Evolutionary conservation across 2,113 vertebrate species (phyloP).

Genomic region (Psittacula cyanocephala): DNA sequence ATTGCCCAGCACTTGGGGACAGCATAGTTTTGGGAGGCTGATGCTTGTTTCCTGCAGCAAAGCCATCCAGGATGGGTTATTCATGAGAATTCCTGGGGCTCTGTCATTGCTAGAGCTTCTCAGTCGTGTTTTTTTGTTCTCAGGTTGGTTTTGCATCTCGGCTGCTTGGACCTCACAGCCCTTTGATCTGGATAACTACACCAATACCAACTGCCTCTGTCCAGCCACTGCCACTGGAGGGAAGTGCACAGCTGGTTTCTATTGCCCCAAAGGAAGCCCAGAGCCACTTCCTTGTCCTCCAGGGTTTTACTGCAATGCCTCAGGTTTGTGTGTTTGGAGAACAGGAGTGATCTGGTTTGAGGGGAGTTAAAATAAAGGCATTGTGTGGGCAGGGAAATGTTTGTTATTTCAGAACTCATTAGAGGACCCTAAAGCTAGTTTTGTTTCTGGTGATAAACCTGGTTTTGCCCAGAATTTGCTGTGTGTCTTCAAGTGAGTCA

Average conservation of each 20-base stretch:
- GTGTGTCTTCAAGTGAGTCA: background rate
- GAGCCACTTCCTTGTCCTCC: conserved; percentile 83
- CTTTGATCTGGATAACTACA: conserved; percentile 95
- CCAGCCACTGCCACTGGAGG: conserved; percentile 91
- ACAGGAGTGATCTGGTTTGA: too few relatives aligned
- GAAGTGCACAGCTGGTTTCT: conserved; percentile 85
- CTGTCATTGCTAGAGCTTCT: background rate
- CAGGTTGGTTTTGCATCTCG: conserved; percentile 94
- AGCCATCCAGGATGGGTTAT: background rate
- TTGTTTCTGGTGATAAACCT: background rate
- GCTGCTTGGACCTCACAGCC: conserved; percentile 90
- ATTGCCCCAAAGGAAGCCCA: conserved; percentile 84
- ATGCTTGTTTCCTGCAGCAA: background rate
- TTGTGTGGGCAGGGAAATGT: background rate
- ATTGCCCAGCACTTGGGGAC: background rate
- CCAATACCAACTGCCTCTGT: conserved; percentile 89
- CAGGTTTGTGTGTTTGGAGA: conserved; percentile 71
- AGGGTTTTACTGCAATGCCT: conserved; percentile 84
- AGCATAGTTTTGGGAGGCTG: background rate
- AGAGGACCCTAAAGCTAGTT: background rate
- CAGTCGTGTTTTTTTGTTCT: background rate
- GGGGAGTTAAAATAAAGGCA: background rate
- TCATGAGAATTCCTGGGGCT: background rate
- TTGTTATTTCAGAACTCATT: background rate
- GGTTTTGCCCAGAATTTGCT: background rate